These are phyloP conservation scores for Drosophila sucinea DNA, from an alignment of 1,140 invertebrate genomes.

Conservation along the genomic window DNA sequence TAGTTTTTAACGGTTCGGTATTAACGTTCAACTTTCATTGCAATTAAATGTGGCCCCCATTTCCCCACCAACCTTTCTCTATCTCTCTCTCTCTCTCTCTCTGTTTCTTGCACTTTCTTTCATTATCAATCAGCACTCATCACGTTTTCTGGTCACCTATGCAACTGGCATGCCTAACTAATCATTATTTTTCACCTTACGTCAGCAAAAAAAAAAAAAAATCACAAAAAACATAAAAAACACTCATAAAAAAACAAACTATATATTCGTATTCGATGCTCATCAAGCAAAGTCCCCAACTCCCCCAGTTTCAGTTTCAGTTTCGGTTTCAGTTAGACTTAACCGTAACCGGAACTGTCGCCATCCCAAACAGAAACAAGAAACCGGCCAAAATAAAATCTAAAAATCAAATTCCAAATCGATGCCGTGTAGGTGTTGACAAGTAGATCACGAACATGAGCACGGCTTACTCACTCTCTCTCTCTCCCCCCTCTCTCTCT, in stretches of 20 bases:
- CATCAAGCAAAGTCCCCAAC: neutral
- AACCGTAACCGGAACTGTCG: constrained; percentile 45
- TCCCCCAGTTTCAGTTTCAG: neutral
- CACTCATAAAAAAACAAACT: constrained; percentile 20
- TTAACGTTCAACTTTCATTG: constrained; percentile 21
- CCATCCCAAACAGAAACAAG: constrained; percentile 16
- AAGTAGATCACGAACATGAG: constrained; percentile 74
- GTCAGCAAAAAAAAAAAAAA: constrained; percentile 9
- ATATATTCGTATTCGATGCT: constrained; percentile 16
- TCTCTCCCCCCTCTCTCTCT: no score
- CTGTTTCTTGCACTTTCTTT: constrained; percentile 20
- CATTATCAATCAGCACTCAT: constrained; percentile 12
- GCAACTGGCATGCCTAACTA: constrained; percentile 44
- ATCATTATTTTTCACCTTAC: constrained; percentile 45
- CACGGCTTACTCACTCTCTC: constrained; percentile 27
- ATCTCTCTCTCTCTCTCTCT: neutral
- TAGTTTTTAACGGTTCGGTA: constrained; percentile 9
- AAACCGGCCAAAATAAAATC: neutral
- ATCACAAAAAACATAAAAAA: constrained; percentile 3
- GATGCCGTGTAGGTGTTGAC: constrained; percentile 68
- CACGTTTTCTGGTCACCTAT: constrained; percentile 37
- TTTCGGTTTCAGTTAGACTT: constrained; percentile 13
- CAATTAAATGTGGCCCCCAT: constrained; percentile 37
- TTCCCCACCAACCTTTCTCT: constrained; percentile 26
- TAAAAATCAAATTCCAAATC: constrained; percentile 27